Conservation (phyloP, 2,888 invertebrate species). For the Danaus chrysippus region DNA sequence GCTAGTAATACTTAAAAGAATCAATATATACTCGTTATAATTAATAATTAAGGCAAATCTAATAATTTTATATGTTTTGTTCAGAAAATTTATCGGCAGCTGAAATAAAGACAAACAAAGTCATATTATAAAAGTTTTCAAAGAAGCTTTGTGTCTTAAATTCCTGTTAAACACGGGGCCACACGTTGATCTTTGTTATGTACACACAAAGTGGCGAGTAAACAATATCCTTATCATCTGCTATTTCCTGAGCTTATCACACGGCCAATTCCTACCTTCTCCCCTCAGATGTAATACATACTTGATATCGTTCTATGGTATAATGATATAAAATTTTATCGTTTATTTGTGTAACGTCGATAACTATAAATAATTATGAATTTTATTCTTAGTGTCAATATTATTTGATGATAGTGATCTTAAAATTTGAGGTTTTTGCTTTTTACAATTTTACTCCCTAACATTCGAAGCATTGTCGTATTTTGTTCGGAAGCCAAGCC, state of each 20-base stretch:
- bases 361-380: neutral
- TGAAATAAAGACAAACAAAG: neutral
- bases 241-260: slow-evolving; percentile 20
- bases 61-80: no score
- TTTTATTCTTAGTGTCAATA: neutral
- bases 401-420: no score
- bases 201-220: slow-evolving; percentile 18
- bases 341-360: slow-evolving; percentile 2
- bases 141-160: slow-evolving; percentile 2
- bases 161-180: slow-evolving; percentile 5
- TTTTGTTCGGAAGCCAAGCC: no score
- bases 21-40: no score
- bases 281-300: neutral
- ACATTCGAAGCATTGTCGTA: no score
- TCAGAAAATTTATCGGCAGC: neutral
- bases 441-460: no score
- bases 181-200: slow-evolving; percentile 21
- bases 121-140: neutral
- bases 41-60: no score
- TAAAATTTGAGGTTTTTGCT: no score
- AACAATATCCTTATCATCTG: slow-evolving; percentile 23
- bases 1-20: no score
- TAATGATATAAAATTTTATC: slow-evolving; percentile 4
- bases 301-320: slow-evolving; percentile 3
- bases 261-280: slow-evolving; percentile 6